phyloP scores from a whole-genome alignment of 2,888 invertebrate genomes.

The Agrilus mali region DNA sequence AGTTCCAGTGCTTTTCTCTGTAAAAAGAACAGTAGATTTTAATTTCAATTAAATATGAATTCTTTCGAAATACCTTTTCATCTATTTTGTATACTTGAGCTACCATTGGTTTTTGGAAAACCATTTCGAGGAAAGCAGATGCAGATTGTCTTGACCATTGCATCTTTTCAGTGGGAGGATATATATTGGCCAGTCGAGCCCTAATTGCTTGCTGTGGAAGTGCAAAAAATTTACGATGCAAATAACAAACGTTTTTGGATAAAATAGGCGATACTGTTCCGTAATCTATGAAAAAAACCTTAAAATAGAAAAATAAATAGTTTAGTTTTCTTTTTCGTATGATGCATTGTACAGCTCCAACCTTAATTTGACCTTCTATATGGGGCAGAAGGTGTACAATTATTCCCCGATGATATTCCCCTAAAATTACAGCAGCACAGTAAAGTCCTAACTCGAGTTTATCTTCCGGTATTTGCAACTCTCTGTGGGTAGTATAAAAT shows the following conservation, averaged over 20 bases:
- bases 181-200: constrained; percentile 37
- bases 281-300: constrained; percentile 47
- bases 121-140: constrained; percentile 30
- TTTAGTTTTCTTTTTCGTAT: not conserved
- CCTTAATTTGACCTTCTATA: constrained; percentile 36
- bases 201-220: constrained; percentile 41
- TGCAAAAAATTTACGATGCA: constrained; percentile 32
- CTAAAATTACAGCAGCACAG: constrained; percentile 35
- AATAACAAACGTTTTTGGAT: constrained; percentile 23
- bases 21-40: constrained; percentile 6
- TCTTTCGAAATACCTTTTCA: constrained; percentile 15
- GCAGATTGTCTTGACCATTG: constrained; percentile 38
- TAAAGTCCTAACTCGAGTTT: constrained; percentile 33
- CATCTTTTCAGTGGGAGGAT: constrained; percentile 31
- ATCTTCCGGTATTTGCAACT: constrained; percentile 15
- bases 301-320: constrained; percentile 6
- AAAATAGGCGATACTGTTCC: constrained; percentile 39
- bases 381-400: constrained; percentile 33
- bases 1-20: constrained; percentile 19
- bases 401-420: constrained; percentile 41
- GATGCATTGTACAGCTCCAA: constrained; percentile 13
- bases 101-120: constrained; percentile 30
- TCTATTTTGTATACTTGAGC: constrained; percentile 29
- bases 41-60: not conserved
- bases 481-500: not conserved